Evolutionary conservation across 2,888 invertebrate species (phyloP), one percentile per base, ranked within the genome.

Genomic region (Escarpia spicata): DNA sequence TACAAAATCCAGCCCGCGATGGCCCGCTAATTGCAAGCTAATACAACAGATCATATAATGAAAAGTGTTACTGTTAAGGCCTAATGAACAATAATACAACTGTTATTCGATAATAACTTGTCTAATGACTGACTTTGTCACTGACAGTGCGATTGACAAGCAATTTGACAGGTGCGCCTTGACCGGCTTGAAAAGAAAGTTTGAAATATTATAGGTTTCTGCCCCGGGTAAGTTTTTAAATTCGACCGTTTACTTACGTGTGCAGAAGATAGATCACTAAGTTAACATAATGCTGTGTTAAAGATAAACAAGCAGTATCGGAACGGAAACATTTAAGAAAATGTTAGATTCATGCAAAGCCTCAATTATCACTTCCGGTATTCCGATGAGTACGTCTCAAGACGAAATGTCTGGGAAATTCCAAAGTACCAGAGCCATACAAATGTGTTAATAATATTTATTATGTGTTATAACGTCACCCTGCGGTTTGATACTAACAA

Each of bases 341-440:
- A 26, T 75, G 75, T 75, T 75, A 75, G n/a, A 26, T 75, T 75
- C 75, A 37, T 37, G 37, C 37, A 75, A 75, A n/a, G 75, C 75
- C 75, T 26, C 75, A 75, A 75, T 26, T 75, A n/a, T 75, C n/a
- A 75, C 75, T 75, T 75, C 75, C 75, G 75, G 75, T 75, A 75
- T 75, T 26, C 75, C 75, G n/a, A 75, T 75, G 75, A 75, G 19
- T 75, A 75, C 75, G 75, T 26, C 75, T 75, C 75, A 75, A 75
- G n/a, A 75, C 12, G 60, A 60, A 60, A 60, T 4, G 60, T 19
- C 75, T 75, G 75, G 75, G 75, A 75, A 75, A 75, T 75, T 75
- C 75, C 75, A n/a, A 19, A 75, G 26, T 75, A 75, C n/a, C 0
- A n/a, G 75, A 75, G 75, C 26, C 75, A 75, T n/a, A 75, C 26